Conservation (phyloP, 2,888 invertebrate genomes). For the Cerastis leucographa region DNA sequence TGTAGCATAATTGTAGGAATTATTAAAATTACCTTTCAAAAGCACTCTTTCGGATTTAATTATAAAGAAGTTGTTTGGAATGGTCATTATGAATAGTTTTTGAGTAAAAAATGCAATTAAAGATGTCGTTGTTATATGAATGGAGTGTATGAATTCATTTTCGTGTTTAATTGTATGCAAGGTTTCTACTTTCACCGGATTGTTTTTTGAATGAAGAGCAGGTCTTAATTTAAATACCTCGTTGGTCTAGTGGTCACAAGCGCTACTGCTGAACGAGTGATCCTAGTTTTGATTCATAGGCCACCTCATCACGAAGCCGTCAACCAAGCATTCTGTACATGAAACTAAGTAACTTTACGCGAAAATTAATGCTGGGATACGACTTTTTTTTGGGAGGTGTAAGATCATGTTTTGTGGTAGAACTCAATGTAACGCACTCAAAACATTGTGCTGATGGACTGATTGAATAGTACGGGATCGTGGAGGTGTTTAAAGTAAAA, state of each 20-base stretch:
- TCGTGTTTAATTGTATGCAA: conserved; percentile 37
- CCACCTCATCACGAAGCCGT: too few species aligned
- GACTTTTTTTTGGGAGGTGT: too few species aligned
- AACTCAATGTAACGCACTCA: too few species aligned
- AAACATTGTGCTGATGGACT: too few species aligned
- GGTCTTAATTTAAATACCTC: background rate
- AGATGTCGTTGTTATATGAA: conserved; percentile 60
- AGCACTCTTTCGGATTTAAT: conserved; percentile 57
- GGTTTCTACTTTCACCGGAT: conserved; percentile 42
- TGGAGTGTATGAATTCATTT: conserved; percentile 50
- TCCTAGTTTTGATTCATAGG: too few species aligned
- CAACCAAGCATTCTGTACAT: too few species aligned
- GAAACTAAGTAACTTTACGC: too few species aligned
- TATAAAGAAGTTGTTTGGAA: conserved; percentile 47
- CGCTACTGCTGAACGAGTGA: too few species aligned
- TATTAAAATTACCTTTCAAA: conserved; percentile 59
- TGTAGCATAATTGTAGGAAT: conserved; percentile 56
- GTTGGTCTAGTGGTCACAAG: background rate
- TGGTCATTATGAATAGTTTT: conserved; percentile 56
- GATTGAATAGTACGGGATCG: too few species aligned
- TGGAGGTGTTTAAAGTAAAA: too few species aligned
- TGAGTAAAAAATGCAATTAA: conserved; percentile 60
- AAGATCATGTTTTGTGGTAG: too few species aligned
- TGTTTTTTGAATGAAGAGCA: conserved; percentile 12
- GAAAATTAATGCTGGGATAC: too few species aligned